Conservation (phyloP, 2,888 invertebrate genomes). For the Torymus texanus region DNA sequence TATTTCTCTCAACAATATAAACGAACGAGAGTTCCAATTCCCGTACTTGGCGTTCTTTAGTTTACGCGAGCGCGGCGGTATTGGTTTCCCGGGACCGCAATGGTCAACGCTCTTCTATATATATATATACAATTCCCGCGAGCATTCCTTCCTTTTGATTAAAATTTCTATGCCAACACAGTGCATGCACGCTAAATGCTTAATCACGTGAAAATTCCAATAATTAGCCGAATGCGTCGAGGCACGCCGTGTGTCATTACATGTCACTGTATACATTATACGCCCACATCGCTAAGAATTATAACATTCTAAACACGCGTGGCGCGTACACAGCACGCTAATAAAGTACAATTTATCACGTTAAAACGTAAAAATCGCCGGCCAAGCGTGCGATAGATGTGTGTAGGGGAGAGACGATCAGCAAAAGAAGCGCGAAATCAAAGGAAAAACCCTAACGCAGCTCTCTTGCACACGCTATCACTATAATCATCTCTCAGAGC, state of each 20-base stretch:
- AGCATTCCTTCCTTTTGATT: constrained; percentile 2
- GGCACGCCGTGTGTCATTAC: too few relatives aligned
- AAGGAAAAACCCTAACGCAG: too few relatives aligned
- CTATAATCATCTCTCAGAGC: constrained; percentile 1
- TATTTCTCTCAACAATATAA: too few relatives aligned
- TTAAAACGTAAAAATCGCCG: not conserved
- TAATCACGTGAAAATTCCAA: constrained; percentile 23
- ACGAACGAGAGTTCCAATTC: too few relatives aligned
- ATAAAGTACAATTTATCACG: constrained; percentile 12
- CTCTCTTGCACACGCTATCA: too few relatives aligned
- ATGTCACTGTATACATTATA: too few relatives aligned
- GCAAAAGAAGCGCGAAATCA: too few relatives aligned
- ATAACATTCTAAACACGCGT: too few relatives aligned
- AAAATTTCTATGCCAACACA: constrained; percentile 11
- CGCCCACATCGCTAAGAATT: too few relatives aligned
- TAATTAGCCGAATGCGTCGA: not conserved
- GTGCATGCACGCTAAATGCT: constrained; percentile 6
- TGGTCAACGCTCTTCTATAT: not conserved
- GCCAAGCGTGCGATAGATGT: not conserved
- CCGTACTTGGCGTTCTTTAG: too few relatives aligned
- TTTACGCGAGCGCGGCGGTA: too few relatives aligned
- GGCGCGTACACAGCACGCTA: not conserved
- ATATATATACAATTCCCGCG: not conserved
- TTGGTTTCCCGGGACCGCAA: not conserved
- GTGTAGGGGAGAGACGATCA: too few relatives aligned